Evolutionary conservation across 2,797 vertebrate genomes (phyloP).

Genomic region (Monodelphis domestica): DNA sequence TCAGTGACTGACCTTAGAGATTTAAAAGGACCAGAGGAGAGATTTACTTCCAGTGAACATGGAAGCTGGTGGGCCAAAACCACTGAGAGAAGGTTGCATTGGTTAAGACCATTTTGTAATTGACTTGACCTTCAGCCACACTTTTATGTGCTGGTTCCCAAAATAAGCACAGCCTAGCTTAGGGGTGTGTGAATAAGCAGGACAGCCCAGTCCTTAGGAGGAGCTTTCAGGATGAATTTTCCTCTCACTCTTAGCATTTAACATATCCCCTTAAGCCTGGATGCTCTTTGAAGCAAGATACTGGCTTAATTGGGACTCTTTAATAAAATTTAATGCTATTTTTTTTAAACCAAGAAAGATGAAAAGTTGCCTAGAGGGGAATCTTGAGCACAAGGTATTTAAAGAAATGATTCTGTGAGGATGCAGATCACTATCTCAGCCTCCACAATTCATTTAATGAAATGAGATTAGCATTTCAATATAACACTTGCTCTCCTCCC

Average conservation of each 20-base stretch:
- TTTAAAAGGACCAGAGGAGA: slow-evolving; percentile 54
- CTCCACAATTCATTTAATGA: slow-evolving; percentile 83
- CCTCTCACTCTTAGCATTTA: slow-evolving; percentile 70
- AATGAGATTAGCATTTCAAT: slow-evolving; percentile 84
- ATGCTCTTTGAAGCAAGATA: slow-evolving; percentile 82
- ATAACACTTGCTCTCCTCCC: slow-evolving; percentile 46
- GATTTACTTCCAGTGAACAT: slow-evolving; percentile 56
- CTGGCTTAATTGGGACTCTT: slow-evolving; percentile 81
- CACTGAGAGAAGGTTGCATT: slow-evolving; percentile 51
- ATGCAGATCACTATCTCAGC: slow-evolving; percentile 80
- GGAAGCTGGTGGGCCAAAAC: slow-evolving; percentile 42
- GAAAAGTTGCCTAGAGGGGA: slow-evolving; percentile 82
- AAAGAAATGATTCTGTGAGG: slow-evolving; percentile 84
- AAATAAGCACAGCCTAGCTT: slow-evolving; percentile 80
- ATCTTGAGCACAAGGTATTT: slow-evolving; percentile 82
- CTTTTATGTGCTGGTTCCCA: slow-evolving; percentile 78
- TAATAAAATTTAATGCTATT: slow-evolving; percentile 83
- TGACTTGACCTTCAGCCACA: slow-evolving; percentile 80
- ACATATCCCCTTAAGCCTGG: slow-evolving; percentile 76
- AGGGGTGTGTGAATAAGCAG: slow-evolving; percentile 67
- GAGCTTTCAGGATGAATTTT: slow-evolving; percentile 65
- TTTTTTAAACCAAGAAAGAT: slow-evolving; percentile 82
- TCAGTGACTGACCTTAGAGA: slow-evolving; percentile 45
- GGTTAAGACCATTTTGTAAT: slow-evolving; percentile 71
- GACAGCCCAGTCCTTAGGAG: slow-evolving; percentile 69